Conservation (phyloP, 2,113 vertebrate genomes). For the Lepidothrix coronata region DNA sequence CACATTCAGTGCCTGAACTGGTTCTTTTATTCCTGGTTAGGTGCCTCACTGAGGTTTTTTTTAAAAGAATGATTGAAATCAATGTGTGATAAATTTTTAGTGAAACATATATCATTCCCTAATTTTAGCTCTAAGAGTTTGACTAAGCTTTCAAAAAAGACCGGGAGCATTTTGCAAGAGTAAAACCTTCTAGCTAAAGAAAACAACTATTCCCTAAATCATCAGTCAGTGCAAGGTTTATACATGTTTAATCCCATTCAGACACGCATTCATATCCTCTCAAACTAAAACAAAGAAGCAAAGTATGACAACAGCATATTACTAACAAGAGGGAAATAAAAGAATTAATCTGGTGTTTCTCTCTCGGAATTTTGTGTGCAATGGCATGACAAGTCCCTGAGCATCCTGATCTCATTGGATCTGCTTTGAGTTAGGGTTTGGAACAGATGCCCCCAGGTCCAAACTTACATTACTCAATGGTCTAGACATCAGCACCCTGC, state of each 20-base stretch:
- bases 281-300: background rate
- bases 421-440: background rate
- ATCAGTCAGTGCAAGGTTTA: background rate
- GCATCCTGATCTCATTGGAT: background rate
- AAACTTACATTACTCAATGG: background rate
- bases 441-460: background rate
- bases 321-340: background rate
- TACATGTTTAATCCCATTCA: constrained; percentile 20
- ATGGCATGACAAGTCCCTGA: background rate
- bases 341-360: background rate
- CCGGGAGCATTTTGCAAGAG: background rate
- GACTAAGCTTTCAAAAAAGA: background rate
- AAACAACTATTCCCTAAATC: background rate
- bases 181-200: background rate
- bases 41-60: background rate
- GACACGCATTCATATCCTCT: background rate
- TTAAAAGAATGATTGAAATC: background rate
- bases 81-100: background rate
- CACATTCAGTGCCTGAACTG: background rate
- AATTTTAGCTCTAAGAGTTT: background rate
- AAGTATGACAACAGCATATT: background rate
- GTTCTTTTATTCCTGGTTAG: background rate
- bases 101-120: accelerated
- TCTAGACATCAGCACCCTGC: background rate
- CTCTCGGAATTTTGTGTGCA: background rate